Percentiles rank a stretch among this genome's conserved stretches.
Evolutionary conservation across 2,888 invertebrate genomes (phyloP).

Genomic region (Phaedon cochleariae): DNA sequence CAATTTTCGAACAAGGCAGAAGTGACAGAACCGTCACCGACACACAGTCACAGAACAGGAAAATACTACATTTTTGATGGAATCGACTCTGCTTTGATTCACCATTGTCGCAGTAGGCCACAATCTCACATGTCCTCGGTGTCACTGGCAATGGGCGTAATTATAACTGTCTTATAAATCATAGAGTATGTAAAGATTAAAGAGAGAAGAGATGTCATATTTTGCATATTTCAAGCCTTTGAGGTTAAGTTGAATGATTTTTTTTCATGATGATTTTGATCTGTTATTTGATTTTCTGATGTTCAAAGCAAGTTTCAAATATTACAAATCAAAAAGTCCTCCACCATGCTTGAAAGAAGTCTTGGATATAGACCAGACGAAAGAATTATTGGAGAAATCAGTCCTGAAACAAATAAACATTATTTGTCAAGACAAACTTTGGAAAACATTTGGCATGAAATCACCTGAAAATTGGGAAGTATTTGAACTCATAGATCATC

Average conservation of each 20-base stretch:
- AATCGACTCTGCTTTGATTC: no score
- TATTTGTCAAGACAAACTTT: conserved; percentile 20
- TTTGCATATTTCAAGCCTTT: no score
- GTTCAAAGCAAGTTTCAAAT: conserved; percentile 81
- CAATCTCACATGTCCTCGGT: no score
- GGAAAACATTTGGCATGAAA: conserved; percentile 60
- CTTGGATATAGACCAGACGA: conserved; percentile 64
- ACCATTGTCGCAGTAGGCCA: no score
- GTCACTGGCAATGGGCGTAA: no score
- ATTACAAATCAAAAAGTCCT: conserved; percentile 77
- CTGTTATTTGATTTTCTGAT: conserved; percentile 47
- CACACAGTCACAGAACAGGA: neutral
- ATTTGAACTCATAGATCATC: conserved; percentile 68
- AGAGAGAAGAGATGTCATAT: neutral
- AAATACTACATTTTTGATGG: neutral
- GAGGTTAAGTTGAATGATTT: neutral
- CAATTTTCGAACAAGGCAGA: neutral
- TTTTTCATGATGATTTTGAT: neutral
- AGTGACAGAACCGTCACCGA: no score
- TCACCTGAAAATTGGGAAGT: conserved; percentile 69
- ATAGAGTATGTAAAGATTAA: no score
- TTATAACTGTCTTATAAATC: no score
- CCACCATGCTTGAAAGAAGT: conserved; percentile 72
- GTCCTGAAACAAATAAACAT: conserved; percentile 51
- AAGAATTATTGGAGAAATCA: conserved; percentile 22